phyloP scores from a whole-genome alignment of 2,797 vertebrate genomes.

The Craterocephalus amniculus region DNA sequence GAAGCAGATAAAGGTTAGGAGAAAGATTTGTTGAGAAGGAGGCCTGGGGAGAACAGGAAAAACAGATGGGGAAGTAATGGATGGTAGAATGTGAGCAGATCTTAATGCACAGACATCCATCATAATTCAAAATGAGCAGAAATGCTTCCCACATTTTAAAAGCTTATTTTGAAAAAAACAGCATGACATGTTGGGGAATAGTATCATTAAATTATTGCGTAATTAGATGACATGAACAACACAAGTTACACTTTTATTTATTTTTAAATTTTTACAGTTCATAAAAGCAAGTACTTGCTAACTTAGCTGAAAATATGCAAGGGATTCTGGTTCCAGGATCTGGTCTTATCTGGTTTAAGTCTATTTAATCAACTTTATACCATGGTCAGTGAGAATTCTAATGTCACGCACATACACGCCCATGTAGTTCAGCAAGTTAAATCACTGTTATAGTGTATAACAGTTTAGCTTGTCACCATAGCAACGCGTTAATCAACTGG shows the following conservation, averaged over 20 bases:
- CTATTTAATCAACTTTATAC: too few relatives aligned
- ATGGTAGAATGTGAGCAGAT: background rate
- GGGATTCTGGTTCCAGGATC: too few relatives aligned
- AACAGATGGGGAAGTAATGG: background rate
- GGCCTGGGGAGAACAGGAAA: slow-evolving; percentile 16
- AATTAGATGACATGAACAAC: background rate
- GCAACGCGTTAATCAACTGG: too few relatives aligned
- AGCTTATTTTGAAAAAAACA: background rate
- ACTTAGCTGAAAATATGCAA: background rate
- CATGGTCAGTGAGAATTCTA: too few relatives aligned
- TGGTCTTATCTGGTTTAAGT: too few relatives aligned
- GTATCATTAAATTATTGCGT: background rate
- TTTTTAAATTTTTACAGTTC: background rate
- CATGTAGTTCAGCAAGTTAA: too few relatives aligned
- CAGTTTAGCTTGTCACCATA: too few relatives aligned
- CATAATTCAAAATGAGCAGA: background rate
- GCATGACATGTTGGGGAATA: background rate
- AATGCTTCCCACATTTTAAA: slow-evolving; percentile 1
- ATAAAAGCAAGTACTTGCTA: background rate
- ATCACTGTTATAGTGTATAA: too few relatives aligned
- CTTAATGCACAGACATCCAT: background rate
- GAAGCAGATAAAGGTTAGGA: slow-evolving; percentile 33
- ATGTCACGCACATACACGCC: too few relatives aligned
- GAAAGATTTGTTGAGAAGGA: slow-evolving; percentile 42
- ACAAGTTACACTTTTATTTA: background rate